Evolutionary conservation across 2,888 invertebrate species (phyloP).

Genomic region (Tipula lateralis): DNA sequence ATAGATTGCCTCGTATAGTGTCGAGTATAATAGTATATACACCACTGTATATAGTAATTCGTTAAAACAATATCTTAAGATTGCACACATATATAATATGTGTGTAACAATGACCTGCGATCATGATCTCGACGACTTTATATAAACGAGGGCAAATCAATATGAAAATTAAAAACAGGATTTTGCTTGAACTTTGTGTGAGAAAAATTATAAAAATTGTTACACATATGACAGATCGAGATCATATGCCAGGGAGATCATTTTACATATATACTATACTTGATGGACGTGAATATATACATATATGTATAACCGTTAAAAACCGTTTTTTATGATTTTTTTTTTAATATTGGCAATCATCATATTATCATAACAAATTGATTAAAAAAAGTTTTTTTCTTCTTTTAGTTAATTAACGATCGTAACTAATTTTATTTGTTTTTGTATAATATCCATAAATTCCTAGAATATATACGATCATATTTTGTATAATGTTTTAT

Average conservation of each 20-base stretch:
- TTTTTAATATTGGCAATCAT: not conserved
- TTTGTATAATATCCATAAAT: not conserved
- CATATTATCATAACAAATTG: slow-evolving; percentile 6
- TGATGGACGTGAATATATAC: slow-evolving; percentile 2
- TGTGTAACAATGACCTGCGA: not conserved
- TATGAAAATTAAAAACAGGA: slow-evolving; percentile 24
- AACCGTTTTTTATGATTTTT: not conserved
- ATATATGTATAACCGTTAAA: not conserved
- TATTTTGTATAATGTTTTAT: not conserved
- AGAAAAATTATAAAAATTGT: not conserved
- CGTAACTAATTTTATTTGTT: slow-evolving; percentile 3
- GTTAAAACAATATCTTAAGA: slow-evolving; percentile 5
- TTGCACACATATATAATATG: not conserved
- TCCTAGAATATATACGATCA: not conserved
- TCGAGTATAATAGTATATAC: no score
- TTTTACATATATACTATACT: not conserved
- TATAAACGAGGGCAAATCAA: not conserved
- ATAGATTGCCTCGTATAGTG: no score
- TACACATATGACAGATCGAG: not conserved
- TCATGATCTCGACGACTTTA: slow-evolving; percentile 6
- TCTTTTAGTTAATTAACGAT: not conserved
- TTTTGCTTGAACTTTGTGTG: not conserved
- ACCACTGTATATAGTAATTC: not conserved
- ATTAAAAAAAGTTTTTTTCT: not conserved
- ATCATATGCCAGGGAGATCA: slow-evolving; percentile 1